Conservation (phyloP, 35 echinoderm and acorn worm genomes). For the Eucidaris tribuloides region DNA sequence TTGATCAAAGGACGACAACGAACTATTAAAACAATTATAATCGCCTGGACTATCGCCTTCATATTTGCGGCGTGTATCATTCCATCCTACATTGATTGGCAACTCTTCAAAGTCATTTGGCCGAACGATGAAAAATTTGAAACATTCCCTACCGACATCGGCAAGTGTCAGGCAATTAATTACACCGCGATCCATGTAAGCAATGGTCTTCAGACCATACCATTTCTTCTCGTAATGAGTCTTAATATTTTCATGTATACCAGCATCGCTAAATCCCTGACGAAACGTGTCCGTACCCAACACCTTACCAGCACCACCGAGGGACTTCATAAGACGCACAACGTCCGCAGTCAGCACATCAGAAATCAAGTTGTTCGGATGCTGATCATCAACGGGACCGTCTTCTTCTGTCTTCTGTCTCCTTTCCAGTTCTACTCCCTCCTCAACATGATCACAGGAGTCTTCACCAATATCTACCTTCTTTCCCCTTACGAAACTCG, state of each 20-base stretch:
- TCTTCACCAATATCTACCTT: not conserved
- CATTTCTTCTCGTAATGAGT: conserved; percentile 11
- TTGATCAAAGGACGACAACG: conserved; percentile 23
- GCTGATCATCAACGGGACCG: conserved; percentile 63
- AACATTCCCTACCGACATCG: conserved; percentile 9
- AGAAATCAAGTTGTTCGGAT: conserved; percentile 65
- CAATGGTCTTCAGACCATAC: not conserved
- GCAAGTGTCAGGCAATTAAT: conserved; percentile 6
- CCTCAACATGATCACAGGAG: not conserved
- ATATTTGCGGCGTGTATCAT: conserved; percentile 17
- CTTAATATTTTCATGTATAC: conserved; percentile 34
- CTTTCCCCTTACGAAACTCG: not conserved
- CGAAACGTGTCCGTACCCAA: conserved; percentile 11
- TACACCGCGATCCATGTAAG: not conserved
- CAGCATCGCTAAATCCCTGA: not conserved
- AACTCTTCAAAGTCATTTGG: conserved; percentile 27
- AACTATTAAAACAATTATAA: conserved; percentile 19
- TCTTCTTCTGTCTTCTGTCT: conserved; percentile 41
- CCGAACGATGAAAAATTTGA: conserved; percentile 22
- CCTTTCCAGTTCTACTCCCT: conserved; percentile 9
- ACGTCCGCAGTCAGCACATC: conserved; percentile 16
- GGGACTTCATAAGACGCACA: not conserved
- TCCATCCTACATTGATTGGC: not conserved
- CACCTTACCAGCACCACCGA: not conserved
- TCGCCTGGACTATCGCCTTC: not conserved